Percentiles rank a stretch among this genome's conserved stretches.
phyloP scores from a whole-genome alignment of 2,888 invertebrate species.

The Machimus rusticus region DNA sequence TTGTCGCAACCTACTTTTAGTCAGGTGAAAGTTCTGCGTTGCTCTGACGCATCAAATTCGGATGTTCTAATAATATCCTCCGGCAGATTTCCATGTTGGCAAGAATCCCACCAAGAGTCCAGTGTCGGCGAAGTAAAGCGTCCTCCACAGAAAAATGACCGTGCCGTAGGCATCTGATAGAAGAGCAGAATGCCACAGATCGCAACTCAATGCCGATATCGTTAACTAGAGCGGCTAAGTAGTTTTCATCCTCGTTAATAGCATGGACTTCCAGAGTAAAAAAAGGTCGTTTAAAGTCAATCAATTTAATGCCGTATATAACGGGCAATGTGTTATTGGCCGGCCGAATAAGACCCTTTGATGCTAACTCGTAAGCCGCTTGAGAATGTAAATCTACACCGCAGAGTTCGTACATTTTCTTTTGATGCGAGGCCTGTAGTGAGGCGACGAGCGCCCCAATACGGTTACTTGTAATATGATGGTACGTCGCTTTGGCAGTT shows the following conservation, averaged over 20 bases:
- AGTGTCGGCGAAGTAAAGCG: conserved; percentile 83
- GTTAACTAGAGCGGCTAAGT: conserved; percentile 79
- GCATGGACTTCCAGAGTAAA: conserved; percentile 89
- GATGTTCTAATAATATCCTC: conserved; percentile 63
- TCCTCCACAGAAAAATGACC: conserved; percentile 81
- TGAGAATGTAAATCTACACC: conserved; percentile 88
- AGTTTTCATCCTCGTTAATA: conserved; percentile 83
- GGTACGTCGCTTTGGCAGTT: conserved; percentile 73
- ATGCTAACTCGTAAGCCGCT: conserved; percentile 87
- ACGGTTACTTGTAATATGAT: conserved; percentile 73
- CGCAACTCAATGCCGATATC: conserved; percentile 83
- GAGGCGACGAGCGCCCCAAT: conserved; percentile 79
- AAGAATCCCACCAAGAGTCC: conserved; percentile 75
- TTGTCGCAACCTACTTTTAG: neutral
- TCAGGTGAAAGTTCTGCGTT: conserved; percentile 51
- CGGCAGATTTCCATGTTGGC: conserved; percentile 70
- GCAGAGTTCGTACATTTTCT: conserved; percentile 79
- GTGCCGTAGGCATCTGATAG: conserved; percentile 81
- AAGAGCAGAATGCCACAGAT: conserved; percentile 80
- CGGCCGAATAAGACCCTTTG: conserved; percentile 82
- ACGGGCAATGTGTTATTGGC: conserved; percentile 73
- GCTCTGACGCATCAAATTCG: conserved; percentile 54
- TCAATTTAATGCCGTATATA: conserved; percentile 85
- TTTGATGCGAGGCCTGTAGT: conserved; percentile 87
- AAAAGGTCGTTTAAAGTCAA: conserved; percentile 80